A percentile compares a stretch with the other conserved stretches of the same genome.
Evolutionary conservation across 2,797 vertebrate species (phyloP).

Genomic region (Mallotus villosus): DNA sequence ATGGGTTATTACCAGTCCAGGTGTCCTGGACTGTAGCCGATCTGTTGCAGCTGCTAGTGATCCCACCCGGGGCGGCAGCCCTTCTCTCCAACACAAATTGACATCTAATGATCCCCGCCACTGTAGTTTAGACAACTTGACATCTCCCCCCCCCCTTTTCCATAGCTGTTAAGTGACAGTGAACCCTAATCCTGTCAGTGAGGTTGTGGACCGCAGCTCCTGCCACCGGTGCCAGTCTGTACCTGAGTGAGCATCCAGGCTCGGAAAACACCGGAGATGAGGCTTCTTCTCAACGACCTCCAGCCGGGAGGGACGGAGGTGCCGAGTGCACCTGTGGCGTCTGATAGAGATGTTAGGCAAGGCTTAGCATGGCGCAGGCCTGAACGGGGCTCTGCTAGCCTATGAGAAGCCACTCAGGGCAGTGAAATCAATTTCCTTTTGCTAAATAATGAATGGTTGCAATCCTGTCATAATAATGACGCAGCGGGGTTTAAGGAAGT

Average conservation of each 20-base stretch:
- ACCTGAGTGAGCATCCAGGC: background rate
- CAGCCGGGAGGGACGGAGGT: background rate
- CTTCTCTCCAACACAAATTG: background rate
- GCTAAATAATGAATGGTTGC: conserved; percentile 29
- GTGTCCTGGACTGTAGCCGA: background rate
- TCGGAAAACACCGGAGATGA: background rate
- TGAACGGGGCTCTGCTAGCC: no score
- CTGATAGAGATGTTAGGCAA: background rate
- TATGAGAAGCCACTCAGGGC: conserved; percentile 4
- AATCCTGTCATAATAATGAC: conserved; percentile 18
- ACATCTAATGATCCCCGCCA: background rate
- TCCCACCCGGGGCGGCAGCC: background rate
- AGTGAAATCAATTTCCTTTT: conserved; percentile 28
- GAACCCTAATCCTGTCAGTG: no score
- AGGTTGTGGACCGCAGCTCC: no score
- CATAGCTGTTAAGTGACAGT: no score
- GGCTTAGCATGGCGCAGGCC: background rate
- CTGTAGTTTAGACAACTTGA: background rate
- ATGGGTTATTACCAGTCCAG: background rate
- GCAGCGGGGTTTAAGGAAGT: conserved; percentile 48
- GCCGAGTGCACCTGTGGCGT: background rate
- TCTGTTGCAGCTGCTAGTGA: background rate
- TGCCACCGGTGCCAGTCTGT: no score
- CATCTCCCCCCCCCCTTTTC: no score
- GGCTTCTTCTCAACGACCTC: background rate